Percentiles rank a stretch among this genome's conserved stretches.
Evolutionary conservation across 2,888 invertebrate genomes (phyloP).

Genomic region (Notodonta ziczac): DNA sequence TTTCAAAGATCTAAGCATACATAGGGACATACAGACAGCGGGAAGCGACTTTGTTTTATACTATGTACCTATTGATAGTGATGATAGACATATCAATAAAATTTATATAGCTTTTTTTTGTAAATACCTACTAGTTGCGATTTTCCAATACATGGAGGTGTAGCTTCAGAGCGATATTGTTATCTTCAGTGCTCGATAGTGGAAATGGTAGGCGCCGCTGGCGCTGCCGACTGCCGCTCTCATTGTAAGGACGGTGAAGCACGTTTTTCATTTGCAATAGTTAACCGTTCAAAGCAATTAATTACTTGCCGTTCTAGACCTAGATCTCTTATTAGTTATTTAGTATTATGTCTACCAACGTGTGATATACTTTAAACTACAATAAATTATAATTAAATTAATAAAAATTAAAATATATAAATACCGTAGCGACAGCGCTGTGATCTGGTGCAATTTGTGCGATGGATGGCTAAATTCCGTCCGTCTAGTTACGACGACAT

Average conservation of each 20-base stretch:
- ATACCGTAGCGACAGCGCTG: no score
- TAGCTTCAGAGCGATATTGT: neutral
- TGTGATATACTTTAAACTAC: no score
- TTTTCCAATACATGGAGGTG: neutral
- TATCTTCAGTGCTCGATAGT: slow-evolving; percentile 1
- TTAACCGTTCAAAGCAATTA: slow-evolving; percentile 28
- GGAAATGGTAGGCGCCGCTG: neutral
- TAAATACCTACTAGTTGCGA: neutral
- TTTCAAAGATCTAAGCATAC: no score
- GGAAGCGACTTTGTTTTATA: no score
- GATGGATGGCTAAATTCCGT: slow-evolving; percentile 27
- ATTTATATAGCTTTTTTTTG: no score
- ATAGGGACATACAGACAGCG: no score
- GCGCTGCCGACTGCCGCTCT: neutral
- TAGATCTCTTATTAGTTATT: neutral
- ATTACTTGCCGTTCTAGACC: slow-evolving; percentile 2
- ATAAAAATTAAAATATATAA: no score
- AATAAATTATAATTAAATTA: no score
- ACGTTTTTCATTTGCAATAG: slow-evolving; percentile 67
- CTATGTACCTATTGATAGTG: no score
- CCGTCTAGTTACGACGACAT: slow-evolving; percentile 17
- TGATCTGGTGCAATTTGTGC: slow-evolving; percentile 12
- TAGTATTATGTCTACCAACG: no score
- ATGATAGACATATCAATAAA: no score
- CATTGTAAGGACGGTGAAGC: slow-evolving; percentile 37